phyloP scores from a whole-genome alignment of 2,888 invertebrate genomes.

The Orthosia cruda region DNA sequence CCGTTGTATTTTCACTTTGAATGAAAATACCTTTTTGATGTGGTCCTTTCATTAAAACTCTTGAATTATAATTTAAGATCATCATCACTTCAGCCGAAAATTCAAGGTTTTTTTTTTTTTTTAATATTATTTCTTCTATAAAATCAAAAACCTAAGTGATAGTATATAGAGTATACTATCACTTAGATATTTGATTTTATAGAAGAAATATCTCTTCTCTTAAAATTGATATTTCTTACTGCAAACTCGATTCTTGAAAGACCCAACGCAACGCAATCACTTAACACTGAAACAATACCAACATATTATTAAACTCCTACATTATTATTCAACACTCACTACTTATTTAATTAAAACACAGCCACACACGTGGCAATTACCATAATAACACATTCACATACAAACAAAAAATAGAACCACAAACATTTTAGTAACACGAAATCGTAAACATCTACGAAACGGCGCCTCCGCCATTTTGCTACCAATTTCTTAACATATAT shows the following conservation, averaged over 20 bases:
- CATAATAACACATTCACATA: constrained; percentile 33
- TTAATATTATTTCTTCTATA: no score
- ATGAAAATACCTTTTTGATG: background rate
- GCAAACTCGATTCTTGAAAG: background rate
- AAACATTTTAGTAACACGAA: constrained; percentile 51
- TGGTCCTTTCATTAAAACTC: background rate
- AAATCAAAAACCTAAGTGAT: no score
- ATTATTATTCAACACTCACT: constrained; percentile 33
- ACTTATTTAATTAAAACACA: constrained; percentile 21
- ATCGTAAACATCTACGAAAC: constrained; percentile 38
- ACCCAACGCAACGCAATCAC: background rate
- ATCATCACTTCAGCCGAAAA: no score
- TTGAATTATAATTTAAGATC: no score
- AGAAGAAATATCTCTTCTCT: no score
- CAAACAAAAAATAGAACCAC: constrained; percentile 49
- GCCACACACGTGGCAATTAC: constrained; percentile 39
- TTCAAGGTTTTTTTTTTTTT: no score
- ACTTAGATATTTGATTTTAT: no score
- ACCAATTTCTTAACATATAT: constrained; percentile 70
- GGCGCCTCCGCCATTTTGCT: constrained; percentile 40
- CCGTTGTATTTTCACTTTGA: background rate
- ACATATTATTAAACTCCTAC: constrained; percentile 11
- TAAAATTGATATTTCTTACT: background rate
- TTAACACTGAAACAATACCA: constrained; percentile 4
- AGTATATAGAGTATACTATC: no score